Conservation (phyloP, 2,888 invertebrate genomes). For the Ochropleura plecta region DNA sequence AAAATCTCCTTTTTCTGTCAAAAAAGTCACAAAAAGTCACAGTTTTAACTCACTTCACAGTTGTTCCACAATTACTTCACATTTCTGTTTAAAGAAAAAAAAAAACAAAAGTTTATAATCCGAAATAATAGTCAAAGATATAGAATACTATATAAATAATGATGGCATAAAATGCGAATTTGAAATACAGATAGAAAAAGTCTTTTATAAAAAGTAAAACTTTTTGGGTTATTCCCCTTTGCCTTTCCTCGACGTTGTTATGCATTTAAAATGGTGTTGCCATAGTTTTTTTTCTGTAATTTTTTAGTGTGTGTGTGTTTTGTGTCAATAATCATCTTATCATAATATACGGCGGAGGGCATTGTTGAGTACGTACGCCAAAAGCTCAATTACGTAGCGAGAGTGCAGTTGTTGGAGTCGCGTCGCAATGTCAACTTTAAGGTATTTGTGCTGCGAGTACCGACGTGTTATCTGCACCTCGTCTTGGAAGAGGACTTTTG, state of each 20-base stretch:
- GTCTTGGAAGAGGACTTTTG: no score
- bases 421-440: no score
- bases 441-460: no score
- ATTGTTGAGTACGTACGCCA: no score
- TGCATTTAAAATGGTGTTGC: slow-evolving; percentile 53
- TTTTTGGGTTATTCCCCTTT: slow-evolving; percentile 70
- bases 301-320: slow-evolving; percentile 22
- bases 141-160: slow-evolving; percentile 83
- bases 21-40: slow-evolving; percentile 56
- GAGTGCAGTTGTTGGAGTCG: no score
- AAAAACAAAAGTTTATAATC: slow-evolving; percentile 65
- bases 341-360: no score
- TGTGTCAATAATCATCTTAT: neutral
- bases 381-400: no score
- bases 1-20: slow-evolving; percentile 30
- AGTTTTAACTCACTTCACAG: slow-evolving; percentile 60
- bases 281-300: slow-evolving; percentile 54
- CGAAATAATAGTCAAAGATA: slow-evolving; percentile 85
- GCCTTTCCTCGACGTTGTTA: slow-evolving; percentile 61
- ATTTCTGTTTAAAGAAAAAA: slow-evolving; percentile 69
- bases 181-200: slow-evolving; percentile 82
- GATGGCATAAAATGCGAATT: slow-evolving; percentile 84
- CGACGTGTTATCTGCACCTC: no score
- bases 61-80: slow-evolving; percentile 75
- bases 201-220: slow-evolving; percentile 78